A percentile compares a stretch with the other conserved stretches of the same genome.
These are phyloP conservation scores for Alentia gelatinosa DNA, from an alignment of 2,888 invertebrate genomes.

Conservation along the genomic window DNA sequence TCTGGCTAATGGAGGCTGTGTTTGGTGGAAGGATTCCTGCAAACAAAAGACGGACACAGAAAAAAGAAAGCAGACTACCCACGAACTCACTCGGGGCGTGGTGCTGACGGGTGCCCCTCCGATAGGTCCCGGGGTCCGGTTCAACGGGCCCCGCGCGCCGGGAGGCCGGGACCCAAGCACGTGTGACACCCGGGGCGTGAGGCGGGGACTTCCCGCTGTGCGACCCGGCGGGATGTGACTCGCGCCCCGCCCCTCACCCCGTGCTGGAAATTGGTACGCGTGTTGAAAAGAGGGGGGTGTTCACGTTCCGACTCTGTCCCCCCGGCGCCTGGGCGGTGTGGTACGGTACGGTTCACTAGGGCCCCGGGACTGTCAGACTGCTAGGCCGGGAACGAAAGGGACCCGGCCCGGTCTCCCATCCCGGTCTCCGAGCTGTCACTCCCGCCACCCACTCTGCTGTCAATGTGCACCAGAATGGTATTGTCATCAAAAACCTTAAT, in stretches of 20 bases:
- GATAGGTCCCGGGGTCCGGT: too few species aligned
- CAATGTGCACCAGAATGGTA: background rate
- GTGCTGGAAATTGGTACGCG: background rate
- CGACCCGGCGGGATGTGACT: background rate
- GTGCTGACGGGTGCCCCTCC: too few species aligned
- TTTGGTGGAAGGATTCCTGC: background rate
- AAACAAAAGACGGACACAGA: background rate
- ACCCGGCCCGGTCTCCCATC: background rate
- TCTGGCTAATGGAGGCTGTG: background rate
- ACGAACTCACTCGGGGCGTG: too few species aligned
- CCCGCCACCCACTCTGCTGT: background rate
- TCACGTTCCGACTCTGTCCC: too few species aligned
- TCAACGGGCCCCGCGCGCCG: background rate
- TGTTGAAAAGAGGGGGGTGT: too few species aligned
- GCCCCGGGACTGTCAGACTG: background rate
- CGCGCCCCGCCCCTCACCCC: constrained; percentile 10
- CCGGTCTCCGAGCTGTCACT: background rate
- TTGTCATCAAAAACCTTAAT: background rate
- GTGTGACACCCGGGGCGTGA: background rate
- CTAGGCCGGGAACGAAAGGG: too few species aligned
- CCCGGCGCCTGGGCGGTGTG: background rate
- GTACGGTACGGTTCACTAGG: background rate
- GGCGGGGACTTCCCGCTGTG: background rate
- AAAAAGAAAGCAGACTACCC: too few species aligned
- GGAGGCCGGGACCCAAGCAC: background rate